These are phyloP conservation scores for Microplitis demolitor DNA, from an alignment of 1,140 invertebrate species.

Conservation along the genomic window DNA sequence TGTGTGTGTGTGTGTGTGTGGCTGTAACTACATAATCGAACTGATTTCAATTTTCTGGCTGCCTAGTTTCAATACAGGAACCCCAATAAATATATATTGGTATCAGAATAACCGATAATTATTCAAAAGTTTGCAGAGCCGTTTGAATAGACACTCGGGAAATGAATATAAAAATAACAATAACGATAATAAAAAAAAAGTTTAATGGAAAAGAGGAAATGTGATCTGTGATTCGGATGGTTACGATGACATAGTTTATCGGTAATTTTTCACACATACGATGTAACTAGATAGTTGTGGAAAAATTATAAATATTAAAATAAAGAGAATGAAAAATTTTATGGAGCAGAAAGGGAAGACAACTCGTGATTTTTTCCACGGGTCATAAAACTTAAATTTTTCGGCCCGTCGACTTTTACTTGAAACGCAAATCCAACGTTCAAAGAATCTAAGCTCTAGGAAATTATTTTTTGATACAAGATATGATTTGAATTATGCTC, in stretches of 20 bases:
- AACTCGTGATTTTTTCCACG: constrained; percentile 46
- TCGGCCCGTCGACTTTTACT: constrained; percentile 35
- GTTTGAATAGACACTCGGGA: not conserved
- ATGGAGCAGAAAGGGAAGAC: constrained; percentile 2
- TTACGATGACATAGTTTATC: constrained; percentile 29
- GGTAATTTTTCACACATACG: constrained; percentile 46
- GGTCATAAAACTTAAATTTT: constrained; percentile 51
- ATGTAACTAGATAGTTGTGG: not conserved
- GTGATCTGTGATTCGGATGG: constrained; percentile 10
- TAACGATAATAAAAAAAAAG: constrained; percentile 3
- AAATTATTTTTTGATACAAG: too few relatives aligned
- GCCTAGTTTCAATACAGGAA: constrained; percentile 39
- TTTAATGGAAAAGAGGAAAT: not conserved
- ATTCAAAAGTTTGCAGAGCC: constrained; percentile 51
- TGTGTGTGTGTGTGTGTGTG: not conserved
- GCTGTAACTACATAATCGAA: constrained; percentile 39
- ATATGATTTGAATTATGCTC: too few relatives aligned
- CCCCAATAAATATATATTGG: constrained; percentile 40
- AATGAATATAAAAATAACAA: not conserved
- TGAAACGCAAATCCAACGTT: constrained; percentile 12
- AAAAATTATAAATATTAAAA: too few relatives aligned
- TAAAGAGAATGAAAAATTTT: not conserved
- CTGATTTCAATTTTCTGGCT: constrained; percentile 58
- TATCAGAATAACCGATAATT: constrained; percentile 45
- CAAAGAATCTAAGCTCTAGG: not conserved